Conservation (phyloP, 2,113 vertebrate species). For the Acinonyx jubatus region DNA sequence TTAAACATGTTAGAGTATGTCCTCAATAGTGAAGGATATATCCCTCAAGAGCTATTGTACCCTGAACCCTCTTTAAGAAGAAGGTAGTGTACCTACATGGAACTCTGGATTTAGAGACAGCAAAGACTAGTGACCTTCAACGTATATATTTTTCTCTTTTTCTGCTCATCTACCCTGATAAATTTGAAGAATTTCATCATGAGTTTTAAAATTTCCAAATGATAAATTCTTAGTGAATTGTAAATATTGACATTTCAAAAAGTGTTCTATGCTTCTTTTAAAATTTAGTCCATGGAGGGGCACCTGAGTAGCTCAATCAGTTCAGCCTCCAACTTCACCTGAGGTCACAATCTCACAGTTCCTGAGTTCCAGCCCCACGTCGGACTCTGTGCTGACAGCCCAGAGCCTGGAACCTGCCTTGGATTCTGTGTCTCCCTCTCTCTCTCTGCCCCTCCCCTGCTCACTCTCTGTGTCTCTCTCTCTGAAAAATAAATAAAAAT, state of each 20-base stretch:
- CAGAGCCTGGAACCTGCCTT: no score
- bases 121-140: neutral
- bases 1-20: neutral
- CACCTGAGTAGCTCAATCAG: no score
- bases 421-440: no score
- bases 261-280: neutral
- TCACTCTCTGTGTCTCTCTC: no score
- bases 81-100: neutral
- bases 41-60: neutral
- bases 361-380: no score
- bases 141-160: neutral
- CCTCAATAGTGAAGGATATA: neutral
- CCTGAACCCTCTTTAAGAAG: neutral
- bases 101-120: neutral
- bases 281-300: neutral
- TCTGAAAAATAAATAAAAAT: no score
- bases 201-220: neutral
- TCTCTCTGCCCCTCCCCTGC: no score
- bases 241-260: constrained; percentile 30
- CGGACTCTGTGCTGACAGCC: no score
- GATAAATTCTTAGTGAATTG: neutral
- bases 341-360: no score
- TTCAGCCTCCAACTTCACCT: no score
- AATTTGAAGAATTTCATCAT: constrained; percentile 28
- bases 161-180: neutral